Evolutionary conservation across 1,140 invertebrate species (phyloP), one percentile per base, ranked within the genome.

Genomic region (Lethrus apterus): DNA sequence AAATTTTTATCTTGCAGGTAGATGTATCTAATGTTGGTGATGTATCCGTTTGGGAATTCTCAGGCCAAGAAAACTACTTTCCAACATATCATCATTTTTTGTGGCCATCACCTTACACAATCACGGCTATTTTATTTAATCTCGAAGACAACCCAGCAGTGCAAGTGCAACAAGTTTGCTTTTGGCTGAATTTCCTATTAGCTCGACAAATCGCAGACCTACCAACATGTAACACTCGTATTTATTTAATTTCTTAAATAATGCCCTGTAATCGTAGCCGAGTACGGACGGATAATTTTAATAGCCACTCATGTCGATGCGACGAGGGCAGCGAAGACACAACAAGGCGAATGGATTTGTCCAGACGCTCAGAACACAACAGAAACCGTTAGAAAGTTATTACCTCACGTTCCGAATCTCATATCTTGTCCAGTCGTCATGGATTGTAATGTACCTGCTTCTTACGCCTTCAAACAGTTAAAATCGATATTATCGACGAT

Each of bases 141-240:
- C 68, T 87, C 17, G 71, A 75, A 54, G 85, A 89, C 59, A 71
- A 83, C 8, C 70, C 79, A 11, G 83, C 80, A 32, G 75, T 82
- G 45, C 83, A 86, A 64, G 64, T 86, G 15, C 78, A 81, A 45
- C 83, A 89, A 63, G 77, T 84, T 15, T 73, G 76, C 47, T 89
- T 86, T 69, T 91, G 88, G 88, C 66, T 91, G 20, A 78, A 80
- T 52, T 89, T 90, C 65, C 70, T 91, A 38, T 76, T 84, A 65
- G 80, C 83, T 30, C 72, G 86, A 48, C 77, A 87, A 50, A 76
- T 78, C 26, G 71, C 77, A 1, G 63, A 66, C 44, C 50, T 56
- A 40, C 81, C 83, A 45, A 72, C 86, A 54, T 79, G 85, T 83
- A 69, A 71, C n/a, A 34, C 9, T 46, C 0, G 19, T 26, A 7